phyloP scores from a whole-genome alignment of 2,888 invertebrate species.

The Papilio demoleus region DNA sequence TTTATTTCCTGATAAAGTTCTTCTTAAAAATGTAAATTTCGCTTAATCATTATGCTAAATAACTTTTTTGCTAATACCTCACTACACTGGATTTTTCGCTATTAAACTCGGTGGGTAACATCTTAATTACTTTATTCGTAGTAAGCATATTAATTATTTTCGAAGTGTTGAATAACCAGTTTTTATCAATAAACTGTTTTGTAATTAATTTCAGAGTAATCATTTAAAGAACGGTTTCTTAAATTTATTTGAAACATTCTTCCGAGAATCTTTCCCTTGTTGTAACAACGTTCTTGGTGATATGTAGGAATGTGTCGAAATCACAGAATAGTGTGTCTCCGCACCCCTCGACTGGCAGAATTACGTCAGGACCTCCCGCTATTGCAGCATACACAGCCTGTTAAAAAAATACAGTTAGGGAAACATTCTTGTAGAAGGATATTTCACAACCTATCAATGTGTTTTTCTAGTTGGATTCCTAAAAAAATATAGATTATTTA shows the following conservation, averaged over 20 bases:
- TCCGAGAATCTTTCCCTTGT: conserved; percentile 54
- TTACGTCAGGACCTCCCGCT: conserved; percentile 63
- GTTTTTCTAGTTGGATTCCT: too few species aligned
- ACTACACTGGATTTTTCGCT: not conserved
- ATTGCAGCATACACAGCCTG: conserved; percentile 78
- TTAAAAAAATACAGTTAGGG: conserved; percentile 40
- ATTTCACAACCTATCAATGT: too few species aligned
- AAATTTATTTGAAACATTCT: conserved; percentile 25
- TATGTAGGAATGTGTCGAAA: conserved; percentile 71
- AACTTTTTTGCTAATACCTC: not conserved
- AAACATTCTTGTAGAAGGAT: not conserved
- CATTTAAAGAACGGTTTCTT: conserved; percentile 10
- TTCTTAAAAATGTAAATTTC: not conserved
- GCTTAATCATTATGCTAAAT: not conserved
- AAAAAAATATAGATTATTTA: too few species aligned
- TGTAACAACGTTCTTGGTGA: conserved; percentile 62
- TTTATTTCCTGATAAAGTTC: not conserved
- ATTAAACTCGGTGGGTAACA: not conserved
- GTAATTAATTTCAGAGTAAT: conserved; percentile 26
- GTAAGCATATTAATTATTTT: too few species aligned
- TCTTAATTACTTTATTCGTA: not conserved
- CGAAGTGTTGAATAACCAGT: not conserved
- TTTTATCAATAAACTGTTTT: conserved; percentile 27
- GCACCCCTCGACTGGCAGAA: conserved; percentile 76
- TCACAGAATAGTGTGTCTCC: conserved; percentile 71